These are phyloP conservation scores for Rhabdomys pumilio DNA, from an alignment of 2,797 vertebrate genomes.

Conservation along the genomic window DNA sequence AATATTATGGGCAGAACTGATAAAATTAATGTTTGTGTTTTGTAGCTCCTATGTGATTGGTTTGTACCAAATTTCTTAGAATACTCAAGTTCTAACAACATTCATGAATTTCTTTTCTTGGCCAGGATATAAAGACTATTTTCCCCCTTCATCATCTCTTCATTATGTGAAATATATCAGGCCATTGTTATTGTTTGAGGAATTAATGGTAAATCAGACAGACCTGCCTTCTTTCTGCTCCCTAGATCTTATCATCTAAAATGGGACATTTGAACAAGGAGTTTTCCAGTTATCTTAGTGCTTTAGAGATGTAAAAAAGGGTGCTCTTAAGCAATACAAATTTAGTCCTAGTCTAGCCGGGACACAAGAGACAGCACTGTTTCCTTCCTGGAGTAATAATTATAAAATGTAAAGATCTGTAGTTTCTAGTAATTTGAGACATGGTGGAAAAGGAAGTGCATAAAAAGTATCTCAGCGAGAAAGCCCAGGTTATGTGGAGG, in stretches of 20 bases:
- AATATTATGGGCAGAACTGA: neutral
- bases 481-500: neutral
- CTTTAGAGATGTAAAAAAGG: neutral
- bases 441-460: neutral
- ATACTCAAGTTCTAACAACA: neutral
- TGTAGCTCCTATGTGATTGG: slow-evolving; percentile 77
- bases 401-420: neutral
- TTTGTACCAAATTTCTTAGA: slow-evolving; percentile 78
- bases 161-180: slow-evolving; percentile 55
- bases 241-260: slow-evolving; percentile 16
- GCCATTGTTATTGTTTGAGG: slow-evolving; percentile 22
- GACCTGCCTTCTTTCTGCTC: neutral
- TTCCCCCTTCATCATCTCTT: neutral
- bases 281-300: slow-evolving; percentile 1
- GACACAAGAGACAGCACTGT: neutral
- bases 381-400: slow-evolving; percentile 21
- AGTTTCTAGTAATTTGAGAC: neutral
- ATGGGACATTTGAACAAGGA: neutral
- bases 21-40: slow-evolving; percentile 1
- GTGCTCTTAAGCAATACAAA: slow-evolving; percentile 10
- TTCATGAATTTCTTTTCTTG: neutral
- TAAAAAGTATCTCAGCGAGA: slow-evolving; percentile 13
- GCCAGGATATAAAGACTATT: slow-evolving; percentile 26
- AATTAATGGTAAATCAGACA: slow-evolving; percentile 11
- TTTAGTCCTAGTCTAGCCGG: neutral